Evolutionary conservation across 2,888 invertebrate species (phyloP), one percentile per base, ranked within the genome.

Genomic region (Yponomeuta sedellus): DNA sequence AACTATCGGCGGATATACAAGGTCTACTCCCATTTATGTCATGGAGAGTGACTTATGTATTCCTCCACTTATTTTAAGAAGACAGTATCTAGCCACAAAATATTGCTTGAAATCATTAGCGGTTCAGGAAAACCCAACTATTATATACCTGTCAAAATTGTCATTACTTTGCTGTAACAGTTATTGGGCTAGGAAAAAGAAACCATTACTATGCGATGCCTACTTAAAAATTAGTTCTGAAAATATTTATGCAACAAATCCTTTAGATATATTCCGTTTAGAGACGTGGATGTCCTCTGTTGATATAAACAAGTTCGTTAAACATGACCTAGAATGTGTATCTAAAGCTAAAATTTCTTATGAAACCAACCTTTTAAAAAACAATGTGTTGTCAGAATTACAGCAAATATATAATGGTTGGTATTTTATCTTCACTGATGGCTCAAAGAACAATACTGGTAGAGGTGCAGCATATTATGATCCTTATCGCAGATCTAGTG

Each of bases 1-100:
- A 66, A 66, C 69, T 10, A 64, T 71, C n/a, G 74, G 72, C 10
- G 70, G 74, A 10, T 74, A 70, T 61, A 68, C 72, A 16, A 70
- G 63, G 67, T 69, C 64, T 20, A 69, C 72, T 1, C 71, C 72
- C 0, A 68, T 72, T 16, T 70, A 70, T 52, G 70, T 69, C 0
- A 70, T 71, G 70, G 71, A 71, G 39, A 65, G 68, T 39, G 72
- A 74, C 64, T 71, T 5, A 34, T n/a, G n/a, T n/a, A n/a, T n/a
- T n/a, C n/a, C n/a, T n/a, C n/a, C n/a, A n/a, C n/a, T n/a, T n/a
- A n/a, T n/a, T 59, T 4, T 71, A 6, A 64, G 71, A 19, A 61
- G 73, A 34, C 59, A 39, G n/a, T 71, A 67, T 63, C 44, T 72
- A 8, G 69, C 68, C 16, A 44, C 57, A 16, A 73, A 72, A 61